Evolutionary conservation across 2,888 invertebrate genomes (phyloP), one percentile per base, ranked within the genome.

Genomic region (Mimumesa dahlbomi): DNA sequence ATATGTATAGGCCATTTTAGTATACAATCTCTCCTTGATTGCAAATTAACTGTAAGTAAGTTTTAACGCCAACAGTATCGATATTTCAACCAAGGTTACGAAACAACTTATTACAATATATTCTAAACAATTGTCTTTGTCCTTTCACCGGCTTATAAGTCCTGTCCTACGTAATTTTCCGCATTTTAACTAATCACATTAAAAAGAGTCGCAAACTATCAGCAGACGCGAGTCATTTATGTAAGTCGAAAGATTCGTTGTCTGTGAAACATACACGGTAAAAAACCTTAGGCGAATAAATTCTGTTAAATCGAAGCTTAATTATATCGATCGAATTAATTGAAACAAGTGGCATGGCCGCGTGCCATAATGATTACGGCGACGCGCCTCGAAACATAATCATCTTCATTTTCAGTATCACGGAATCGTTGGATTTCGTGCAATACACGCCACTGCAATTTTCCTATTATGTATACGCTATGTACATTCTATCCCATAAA

Each of bases 181-280:
- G 22, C 38, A 25, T 45, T 19, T 36, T 36, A 69, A 56, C 50
- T n/a, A 54, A 49, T 52, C 14, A 22, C 16, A 25, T 48, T 36
- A 50, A 53, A 38, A 29, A 34, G 2, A 34, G 2, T 63, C 50
- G 63, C 64, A 16, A 63, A 52, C 45, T 52, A 57, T 65, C 36
- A 43, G 57, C 62, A 43, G 59, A 53, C 56, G 73, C 59, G 52
- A 72, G 48, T 76, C 42, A 50, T 14, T 58, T 46, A 38, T 49
- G 36, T 38, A 46, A 50, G 71, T 64, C 67, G 49, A 77, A 56
- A 69, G 56, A 76, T 77, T 76, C 76, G 76, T 76, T 76, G 76
- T 69, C 52, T 63, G 59, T 25, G 63, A 69, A 66, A 59, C 66
- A 58, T 69, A 73, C 54, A 64, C 63, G 61, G 43, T 49, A 53